These are phyloP conservation scores for Pteria penguin DNA, from an alignment of 2,888 invertebrate genomes.

Conservation along the genomic window DNA sequence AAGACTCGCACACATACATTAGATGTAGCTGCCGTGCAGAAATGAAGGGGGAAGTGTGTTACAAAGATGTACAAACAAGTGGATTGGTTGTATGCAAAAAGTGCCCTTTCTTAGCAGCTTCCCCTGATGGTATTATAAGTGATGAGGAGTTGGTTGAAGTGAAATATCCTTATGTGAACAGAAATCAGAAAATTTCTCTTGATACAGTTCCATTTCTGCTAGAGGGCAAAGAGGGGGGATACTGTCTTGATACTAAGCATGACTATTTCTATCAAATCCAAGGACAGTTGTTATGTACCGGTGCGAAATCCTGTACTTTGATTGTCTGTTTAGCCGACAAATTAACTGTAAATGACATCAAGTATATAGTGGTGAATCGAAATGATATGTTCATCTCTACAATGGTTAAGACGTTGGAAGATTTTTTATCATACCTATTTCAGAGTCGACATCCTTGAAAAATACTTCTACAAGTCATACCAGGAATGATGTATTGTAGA, in stretches of 20 bases:
- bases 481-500: no score
- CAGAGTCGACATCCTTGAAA: constrained; percentile 20
- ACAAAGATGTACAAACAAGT: constrained; percentile 15
- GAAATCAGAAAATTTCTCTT: constrained; percentile 26
- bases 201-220: constrained; percentile 34
- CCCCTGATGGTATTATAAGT: constrained; percentile 41
- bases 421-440: constrained; percentile 32
- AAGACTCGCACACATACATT: no score
- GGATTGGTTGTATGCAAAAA: constrained; percentile 24
- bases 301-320: constrained; percentile 11
- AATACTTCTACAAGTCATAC: constrained; percentile 26
- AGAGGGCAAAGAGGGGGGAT: background rate
- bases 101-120: constrained; percentile 28
- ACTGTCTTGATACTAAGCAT: constrained; percentile 14
- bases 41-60: no score
- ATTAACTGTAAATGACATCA: constrained; percentile 18
- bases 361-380: constrained; percentile 26
- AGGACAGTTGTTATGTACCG: constrained; percentile 41
- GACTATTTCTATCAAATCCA: constrained; percentile 40
- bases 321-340: constrained; percentile 26
- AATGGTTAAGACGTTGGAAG: constrained; percentile 21
- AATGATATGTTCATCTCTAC: constrained; percentile 31
- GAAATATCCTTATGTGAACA: constrained; percentile 33
- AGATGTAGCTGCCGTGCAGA: no score
- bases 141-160: constrained; percentile 25